These are phyloP conservation scores for Nyctibius bracteatus DNA, from an alignment of 2,113 vertebrate genomes.

Conservation along the genomic window DNA sequence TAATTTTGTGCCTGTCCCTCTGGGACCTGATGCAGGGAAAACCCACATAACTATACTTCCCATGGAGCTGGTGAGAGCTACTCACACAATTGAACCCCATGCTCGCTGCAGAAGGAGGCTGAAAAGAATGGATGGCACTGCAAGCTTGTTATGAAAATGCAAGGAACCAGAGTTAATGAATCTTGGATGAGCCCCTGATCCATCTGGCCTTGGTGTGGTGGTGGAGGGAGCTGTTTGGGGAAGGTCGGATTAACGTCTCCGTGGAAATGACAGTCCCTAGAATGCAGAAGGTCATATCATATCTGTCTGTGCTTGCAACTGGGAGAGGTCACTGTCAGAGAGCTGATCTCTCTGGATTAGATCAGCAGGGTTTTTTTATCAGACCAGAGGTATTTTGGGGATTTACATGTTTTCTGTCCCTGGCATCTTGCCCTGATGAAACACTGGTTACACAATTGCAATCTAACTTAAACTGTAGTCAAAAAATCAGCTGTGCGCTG, in stretches of 20 bases:
- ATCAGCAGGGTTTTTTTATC: neutral
- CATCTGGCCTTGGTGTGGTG: neutral
- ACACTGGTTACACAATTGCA: neutral
- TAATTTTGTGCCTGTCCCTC: neutral
- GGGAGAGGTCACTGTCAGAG: neutral
- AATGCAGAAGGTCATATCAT: neutral
- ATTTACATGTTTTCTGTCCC: slow-evolving; percentile 4
- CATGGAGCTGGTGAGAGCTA: neutral
- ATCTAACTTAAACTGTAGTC: neutral
- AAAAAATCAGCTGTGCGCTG: neutral
- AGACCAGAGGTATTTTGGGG: neutral
- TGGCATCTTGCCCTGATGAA: slow-evolving; percentile 35
- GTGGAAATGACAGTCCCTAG: neutral
- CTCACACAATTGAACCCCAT: neutral
- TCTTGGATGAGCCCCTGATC: neutral
- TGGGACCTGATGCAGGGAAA: neutral
- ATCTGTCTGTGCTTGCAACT: neutral
- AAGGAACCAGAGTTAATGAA: slow-evolving; percentile 24
- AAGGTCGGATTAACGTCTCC: neutral
- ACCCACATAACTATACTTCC: neutral
- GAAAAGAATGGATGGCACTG: slow-evolving; percentile 30
- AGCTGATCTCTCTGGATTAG: neutral
- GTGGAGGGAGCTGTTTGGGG: neutral
- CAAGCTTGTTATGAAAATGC: slow-evolving; percentile 4
- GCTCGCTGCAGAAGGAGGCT: neutral